phyloP scores from a whole-genome alignment of 2,888 invertebrate species.

The Pandemis corylana region DNA sequence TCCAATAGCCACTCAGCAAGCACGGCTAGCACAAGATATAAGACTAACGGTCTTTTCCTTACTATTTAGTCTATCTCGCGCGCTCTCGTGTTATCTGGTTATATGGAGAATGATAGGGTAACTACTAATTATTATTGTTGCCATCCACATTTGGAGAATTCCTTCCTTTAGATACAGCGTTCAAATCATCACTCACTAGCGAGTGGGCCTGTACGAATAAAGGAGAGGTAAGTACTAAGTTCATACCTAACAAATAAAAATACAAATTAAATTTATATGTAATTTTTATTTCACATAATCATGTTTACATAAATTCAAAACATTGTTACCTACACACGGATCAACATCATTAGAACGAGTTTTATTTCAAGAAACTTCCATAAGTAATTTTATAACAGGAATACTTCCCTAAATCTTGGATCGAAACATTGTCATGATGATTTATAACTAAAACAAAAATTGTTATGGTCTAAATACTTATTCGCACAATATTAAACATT shows the following conservation, averaged over 20 bases:
- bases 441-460: neutral
- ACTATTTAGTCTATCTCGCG: too few relatives aligned
- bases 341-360: constrained; percentile 57
- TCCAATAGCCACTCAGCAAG: too few relatives aligned
- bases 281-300: constrained; percentile 61
- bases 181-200: too few relatives aligned
- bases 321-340: constrained; percentile 63
- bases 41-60: too few relatives aligned
- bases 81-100: too few relatives aligned
- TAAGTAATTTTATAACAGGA: constrained; percentile 21
- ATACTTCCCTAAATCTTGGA: constrained; percentile 12
- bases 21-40: too few relatives aligned
- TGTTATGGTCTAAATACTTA: constrained; percentile 7
- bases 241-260: neutral
- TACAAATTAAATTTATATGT: constrained; percentile 42
- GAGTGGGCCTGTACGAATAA: too few relatives aligned
- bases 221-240: neutral
- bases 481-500: constrained; percentile 11
- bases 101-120: too few relatives aligned
- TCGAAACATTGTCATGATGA: constrained; percentile 14
- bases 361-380: constrained; percentile 24
- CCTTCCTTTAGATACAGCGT: too few relatives aligned
- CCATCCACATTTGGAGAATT: too few relatives aligned
- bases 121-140: too few relatives aligned
- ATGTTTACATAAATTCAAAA: constrained; percentile 63